phyloP scores from a whole-genome alignment of 2,113 vertebrate genomes.

The Sorex fumeus region DNA sequence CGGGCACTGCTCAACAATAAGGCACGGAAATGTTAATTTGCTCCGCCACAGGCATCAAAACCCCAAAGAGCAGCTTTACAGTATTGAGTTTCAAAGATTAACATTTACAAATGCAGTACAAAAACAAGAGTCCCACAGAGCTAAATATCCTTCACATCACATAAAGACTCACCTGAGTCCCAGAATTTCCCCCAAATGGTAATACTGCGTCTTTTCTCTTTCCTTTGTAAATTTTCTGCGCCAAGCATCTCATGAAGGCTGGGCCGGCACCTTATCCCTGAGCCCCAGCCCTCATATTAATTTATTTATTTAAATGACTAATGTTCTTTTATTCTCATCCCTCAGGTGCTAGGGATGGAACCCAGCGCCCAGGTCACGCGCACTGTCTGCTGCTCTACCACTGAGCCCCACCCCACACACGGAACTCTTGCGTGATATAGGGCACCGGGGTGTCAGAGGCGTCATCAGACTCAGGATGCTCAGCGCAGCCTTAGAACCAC shows the following conservation, averaged over 20 bases:
- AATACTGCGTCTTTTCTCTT: background rate
- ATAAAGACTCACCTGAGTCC: conserved; percentile 52
- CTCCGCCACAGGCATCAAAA: conserved; percentile 7
- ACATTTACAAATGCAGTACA: conserved; percentile 50
- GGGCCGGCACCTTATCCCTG: too few species aligned
- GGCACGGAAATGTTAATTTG: conserved; percentile 64
- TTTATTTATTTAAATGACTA: too few species aligned
- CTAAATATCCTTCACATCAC: conserved; percentile 65
- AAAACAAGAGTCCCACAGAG: conserved; percentile 39
- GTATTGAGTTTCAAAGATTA: conserved; percentile 61
- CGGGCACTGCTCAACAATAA: conserved; percentile 11
- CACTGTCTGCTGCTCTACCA: too few species aligned
- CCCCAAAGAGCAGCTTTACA: conserved; percentile 46
- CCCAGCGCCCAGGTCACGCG: too few species aligned
- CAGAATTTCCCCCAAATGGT: background rate
- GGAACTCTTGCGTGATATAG: too few species aligned
- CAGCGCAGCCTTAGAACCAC: background rate
- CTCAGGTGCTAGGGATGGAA: too few species aligned
- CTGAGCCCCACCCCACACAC: too few species aligned
- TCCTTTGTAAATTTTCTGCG: background rate
- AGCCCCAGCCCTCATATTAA: too few species aligned
- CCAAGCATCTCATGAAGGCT: too few species aligned
- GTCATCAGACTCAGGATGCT: too few species aligned
- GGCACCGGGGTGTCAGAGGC: too few species aligned
- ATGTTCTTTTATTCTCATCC: too few species aligned